Percentiles rank a stretch among this genome's conserved stretches.
Conservation (phyloP, 2,888 invertebrate species). For the Dromius quadrimaculatus region DNA sequence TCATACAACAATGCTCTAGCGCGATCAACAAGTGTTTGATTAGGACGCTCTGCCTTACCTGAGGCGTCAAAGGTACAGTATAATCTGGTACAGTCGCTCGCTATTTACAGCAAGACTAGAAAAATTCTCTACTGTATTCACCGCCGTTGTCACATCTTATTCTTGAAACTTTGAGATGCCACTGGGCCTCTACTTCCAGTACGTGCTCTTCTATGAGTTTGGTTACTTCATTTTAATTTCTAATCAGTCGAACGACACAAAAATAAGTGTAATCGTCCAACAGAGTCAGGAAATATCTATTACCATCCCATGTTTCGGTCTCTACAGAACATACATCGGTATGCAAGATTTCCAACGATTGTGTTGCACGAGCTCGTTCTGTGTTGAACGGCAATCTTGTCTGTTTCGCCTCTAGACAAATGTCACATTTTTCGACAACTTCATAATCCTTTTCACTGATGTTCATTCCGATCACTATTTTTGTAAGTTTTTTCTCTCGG, state of each 20-base stretch:
- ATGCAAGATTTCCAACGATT: slow-evolving; percentile 60
- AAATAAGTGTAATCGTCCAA: slow-evolving; percentile 62
- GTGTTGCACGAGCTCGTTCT: slow-evolving; percentile 57
- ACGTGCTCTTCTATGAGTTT: slow-evolving; percentile 16
- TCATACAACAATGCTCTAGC: slow-evolving; percentile 57
- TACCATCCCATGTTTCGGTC: slow-evolving; percentile 56
- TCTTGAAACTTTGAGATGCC: slow-evolving; percentile 27
- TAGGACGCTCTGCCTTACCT: slow-evolving; percentile 53
- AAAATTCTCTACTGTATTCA: slow-evolving; percentile 16
- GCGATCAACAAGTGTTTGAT: slow-evolving; percentile 56
- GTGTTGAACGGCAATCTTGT: slow-evolving; percentile 59
- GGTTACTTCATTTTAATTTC: slow-evolving; percentile 15
- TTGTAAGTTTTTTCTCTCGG: slow-evolving; percentile 42
- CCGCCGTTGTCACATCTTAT: slow-evolving; percentile 37
- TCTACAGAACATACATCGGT: slow-evolving; percentile 61
- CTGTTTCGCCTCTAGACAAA: slow-evolving; percentile 61
- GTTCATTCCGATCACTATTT: slow-evolving; percentile 1
- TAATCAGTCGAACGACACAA: slow-evolving; percentile 58
- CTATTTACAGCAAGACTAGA: background rate
- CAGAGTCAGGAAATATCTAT: slow-evolving; percentile 60
- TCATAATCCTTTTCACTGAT: slow-evolving; percentile 8
- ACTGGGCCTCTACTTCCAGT: slow-evolving; percentile 23
- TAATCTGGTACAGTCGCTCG: slow-evolving; percentile 30
- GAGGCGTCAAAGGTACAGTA: slow-evolving; percentile 49
- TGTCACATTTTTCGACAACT: slow-evolving; percentile 59